Evolutionary conservation across 2,888 invertebrate species (phyloP).

Genomic region (Pharmacophagus antenor): DNA sequence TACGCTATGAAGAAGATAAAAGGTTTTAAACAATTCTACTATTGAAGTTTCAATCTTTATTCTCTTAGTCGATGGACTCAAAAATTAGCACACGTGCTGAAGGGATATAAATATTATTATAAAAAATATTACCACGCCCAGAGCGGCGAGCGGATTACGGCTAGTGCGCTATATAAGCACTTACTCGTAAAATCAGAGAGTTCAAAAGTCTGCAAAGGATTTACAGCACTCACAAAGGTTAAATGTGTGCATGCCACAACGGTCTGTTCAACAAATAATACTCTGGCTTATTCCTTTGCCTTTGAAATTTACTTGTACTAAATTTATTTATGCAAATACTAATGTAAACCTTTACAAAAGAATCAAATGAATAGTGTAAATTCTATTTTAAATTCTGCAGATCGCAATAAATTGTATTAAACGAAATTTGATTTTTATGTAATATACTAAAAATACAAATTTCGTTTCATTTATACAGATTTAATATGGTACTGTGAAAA

Average conservation of each 20-base stretch:
- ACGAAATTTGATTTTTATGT: not conserved
- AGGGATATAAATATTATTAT: too few species aligned
- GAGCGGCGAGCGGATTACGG: too few species aligned
- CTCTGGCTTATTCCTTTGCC: conserved; percentile 42
- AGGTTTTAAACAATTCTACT: too few species aligned
- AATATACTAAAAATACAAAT: not conserved
- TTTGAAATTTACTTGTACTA: conserved; percentile 40
- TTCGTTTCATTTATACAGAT: too few species aligned
- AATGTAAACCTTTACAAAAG: conserved; percentile 17
- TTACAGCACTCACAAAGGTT: conserved; percentile 38
- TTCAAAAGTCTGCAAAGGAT: conserved; percentile 30
- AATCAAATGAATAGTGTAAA: conserved; percentile 5
- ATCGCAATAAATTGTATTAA: not conserved
- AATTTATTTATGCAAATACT: conserved; percentile 44
- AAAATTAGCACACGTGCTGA: too few species aligned
- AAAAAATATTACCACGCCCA: too few species aligned
- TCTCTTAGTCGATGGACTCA: too few species aligned
- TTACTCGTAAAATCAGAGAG: not conserved
- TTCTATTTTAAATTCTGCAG: conserved; percentile 6
- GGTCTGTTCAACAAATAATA: conserved; percentile 44
- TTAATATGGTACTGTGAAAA: too few species aligned
- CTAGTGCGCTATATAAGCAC: too few species aligned
- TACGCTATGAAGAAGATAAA: too few species aligned
- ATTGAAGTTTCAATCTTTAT: too few species aligned
- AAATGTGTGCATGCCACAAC: conserved; percentile 38